Conservation (phyloP, 1,140 invertebrate genomes). For the Drosophila virilis region DNA sequence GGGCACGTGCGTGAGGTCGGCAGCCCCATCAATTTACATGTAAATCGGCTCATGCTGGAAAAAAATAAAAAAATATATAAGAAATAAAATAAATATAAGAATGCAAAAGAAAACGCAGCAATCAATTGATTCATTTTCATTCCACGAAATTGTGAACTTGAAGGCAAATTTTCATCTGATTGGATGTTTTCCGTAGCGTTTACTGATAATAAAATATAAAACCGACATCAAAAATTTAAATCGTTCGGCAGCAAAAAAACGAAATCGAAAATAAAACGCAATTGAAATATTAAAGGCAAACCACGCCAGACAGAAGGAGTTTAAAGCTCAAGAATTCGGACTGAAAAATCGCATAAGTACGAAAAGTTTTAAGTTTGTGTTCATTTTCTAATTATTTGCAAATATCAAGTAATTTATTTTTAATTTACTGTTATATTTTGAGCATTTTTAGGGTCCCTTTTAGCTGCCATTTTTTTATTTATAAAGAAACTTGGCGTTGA, state of each 20-base stretch:
- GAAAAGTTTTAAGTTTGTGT: not conserved
- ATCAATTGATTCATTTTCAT: conserved; percentile 58
- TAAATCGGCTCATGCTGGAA: conserved; percentile 51
- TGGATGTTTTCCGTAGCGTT: conserved; percentile 22
- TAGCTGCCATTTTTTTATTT: not conserved
- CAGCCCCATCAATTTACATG: conserved; percentile 60
- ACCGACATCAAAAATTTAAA: conserved; percentile 31
- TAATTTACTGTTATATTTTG: conserved; percentile 27
- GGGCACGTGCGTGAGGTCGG: conserved; percentile 54
- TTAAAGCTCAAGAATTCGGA: conserved; percentile 13
- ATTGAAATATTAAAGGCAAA: conserved; percentile 31
- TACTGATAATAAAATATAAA: conserved; percentile 9
- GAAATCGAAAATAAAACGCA: conserved; percentile 49
- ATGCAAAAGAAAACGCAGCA: conserved; percentile 33
- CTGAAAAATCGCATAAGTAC: not conserved
- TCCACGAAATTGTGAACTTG: conserved; percentile 35
- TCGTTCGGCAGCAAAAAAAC: conserved; percentile 10
- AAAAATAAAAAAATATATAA: conserved; percentile 16
- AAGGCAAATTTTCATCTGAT: conserved; percentile 28
- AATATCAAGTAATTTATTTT: conserved; percentile 14
- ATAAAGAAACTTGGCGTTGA: conserved; percentile 37
- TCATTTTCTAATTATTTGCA: conserved; percentile 10
- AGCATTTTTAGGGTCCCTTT: not conserved
- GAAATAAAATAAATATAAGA: conserved; percentile 7
- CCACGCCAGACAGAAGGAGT: conserved; percentile 26